Percentiles rank a stretch among this genome's conserved stretches.
phyloP scores from a whole-genome alignment of 2,797 vertebrate genomes.

The Nannoperca australis region DNA sequence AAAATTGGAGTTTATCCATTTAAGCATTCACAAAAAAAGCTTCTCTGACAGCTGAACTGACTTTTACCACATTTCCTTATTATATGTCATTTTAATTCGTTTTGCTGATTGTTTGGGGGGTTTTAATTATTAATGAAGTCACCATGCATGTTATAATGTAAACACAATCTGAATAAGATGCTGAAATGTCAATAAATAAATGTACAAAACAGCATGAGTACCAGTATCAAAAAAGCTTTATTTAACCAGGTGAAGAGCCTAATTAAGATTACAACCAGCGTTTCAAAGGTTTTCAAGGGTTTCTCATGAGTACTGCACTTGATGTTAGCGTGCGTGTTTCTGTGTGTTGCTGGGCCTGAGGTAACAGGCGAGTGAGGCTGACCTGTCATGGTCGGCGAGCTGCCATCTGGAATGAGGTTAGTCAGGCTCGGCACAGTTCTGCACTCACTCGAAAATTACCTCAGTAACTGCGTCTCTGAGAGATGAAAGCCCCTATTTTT shows the following conservation, averaged over 20 bases:
- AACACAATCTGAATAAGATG: background rate
- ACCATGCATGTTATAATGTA: background rate
- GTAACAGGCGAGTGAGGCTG: slow-evolving; percentile 44
- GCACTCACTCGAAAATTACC: slow-evolving; percentile 27
- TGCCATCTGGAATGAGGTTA: slow-evolving; percentile 62
- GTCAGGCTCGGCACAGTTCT: slow-evolving; percentile 44
- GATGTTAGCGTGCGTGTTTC: background rate
- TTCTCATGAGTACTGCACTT: background rate
- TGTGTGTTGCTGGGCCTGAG: slow-evolving; percentile 39
- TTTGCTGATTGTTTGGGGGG: background rate
- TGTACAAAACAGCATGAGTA: no score
- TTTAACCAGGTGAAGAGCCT: background rate
- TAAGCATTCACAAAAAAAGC: background rate
- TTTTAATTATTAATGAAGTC: background rate
- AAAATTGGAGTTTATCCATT: background rate
- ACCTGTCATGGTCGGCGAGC: slow-evolving; percentile 44
- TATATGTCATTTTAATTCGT: background rate
- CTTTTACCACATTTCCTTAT: no score
- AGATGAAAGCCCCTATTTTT: slow-evolving; percentile 27
- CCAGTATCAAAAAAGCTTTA: no score
- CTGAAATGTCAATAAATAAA: background rate
- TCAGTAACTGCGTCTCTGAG: background rate
- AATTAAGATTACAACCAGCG: background rate
- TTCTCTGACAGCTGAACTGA: background rate
- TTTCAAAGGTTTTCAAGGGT: no score